Conservation (phyloP, 2,113 vertebrate species). For the Gasterosteus nipponicus region DNA sequence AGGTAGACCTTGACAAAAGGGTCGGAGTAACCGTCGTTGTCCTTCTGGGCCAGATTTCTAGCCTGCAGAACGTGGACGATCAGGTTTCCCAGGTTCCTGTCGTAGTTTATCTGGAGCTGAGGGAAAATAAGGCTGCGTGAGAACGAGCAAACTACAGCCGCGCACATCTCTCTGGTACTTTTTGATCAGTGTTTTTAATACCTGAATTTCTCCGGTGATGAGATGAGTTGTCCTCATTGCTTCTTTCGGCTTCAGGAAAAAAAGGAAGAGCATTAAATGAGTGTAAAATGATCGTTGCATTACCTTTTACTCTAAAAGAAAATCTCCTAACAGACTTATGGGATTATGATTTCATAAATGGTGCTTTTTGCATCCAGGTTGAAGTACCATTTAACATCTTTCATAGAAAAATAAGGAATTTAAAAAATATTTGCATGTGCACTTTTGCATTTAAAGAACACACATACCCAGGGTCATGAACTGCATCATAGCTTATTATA, state of each 20-base stretch:
- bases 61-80: slow-evolving; percentile 98
- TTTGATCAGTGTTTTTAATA: slow-evolving; percentile 57
- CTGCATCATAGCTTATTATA: slow-evolving; percentile 19
- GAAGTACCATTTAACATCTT: too few species aligned
- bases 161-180: neutral
- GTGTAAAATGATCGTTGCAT: neutral
- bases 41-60: slow-evolving; percentile 91
- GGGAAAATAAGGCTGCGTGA: neutral
- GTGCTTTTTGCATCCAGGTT: too few species aligned
- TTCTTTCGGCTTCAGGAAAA: slow-evolving; percentile 84
- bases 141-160: neutral
- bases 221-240: slow-evolving; percentile 85
- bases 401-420: neutral
- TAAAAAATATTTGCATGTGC: neutral
- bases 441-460: neutral
- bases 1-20: slow-evolving; percentile 99
- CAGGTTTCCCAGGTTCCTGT: slow-evolving; percentile 95
- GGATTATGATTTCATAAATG: slow-evolving; percentile 6
- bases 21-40: slow-evolving; percentile 97
- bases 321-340: slow-evolving; percentile 1
- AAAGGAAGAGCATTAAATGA: too few species aligned
- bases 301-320: neutral
- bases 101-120: slow-evolving; percentile 98
- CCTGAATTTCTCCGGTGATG: slow-evolving; percentile 98
- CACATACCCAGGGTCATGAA: slow-evolving; percentile 7